Evolutionary conservation across 2,888 invertebrate species (phyloP).

Genomic region (Synergus laeviventris): DNA sequence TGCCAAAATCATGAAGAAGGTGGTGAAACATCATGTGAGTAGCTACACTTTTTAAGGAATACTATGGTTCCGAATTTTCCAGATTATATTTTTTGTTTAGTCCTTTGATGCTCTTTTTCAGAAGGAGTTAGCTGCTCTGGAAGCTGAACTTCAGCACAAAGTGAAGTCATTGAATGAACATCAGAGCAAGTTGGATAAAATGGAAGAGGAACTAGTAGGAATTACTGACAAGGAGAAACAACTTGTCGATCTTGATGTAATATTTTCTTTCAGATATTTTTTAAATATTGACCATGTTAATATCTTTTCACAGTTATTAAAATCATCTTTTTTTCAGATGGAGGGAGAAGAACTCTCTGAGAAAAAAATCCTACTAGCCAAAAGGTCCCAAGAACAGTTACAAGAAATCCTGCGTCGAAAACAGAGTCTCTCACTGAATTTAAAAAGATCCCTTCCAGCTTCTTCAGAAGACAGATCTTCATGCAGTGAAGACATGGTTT

Average conservation of each 20-base stretch:
- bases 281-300: neutral
- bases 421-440: slow-evolving; percentile 83
- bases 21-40: slow-evolving; percentile 86
- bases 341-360: slow-evolving; percentile 66
- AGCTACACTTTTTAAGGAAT: slow-evolving; percentile 21
- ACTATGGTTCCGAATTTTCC: neutral
- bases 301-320: neutral
- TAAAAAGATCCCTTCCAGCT: slow-evolving; percentile 79
- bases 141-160: slow-evolving; percentile 82
- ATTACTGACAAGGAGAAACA: slow-evolving; percentile 81
- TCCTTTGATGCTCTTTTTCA: slow-evolving; percentile 61
- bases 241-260: slow-evolving; percentile 67
- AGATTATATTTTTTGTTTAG: slow-evolving; percentile 20
- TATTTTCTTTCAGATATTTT: slow-evolving; percentile 39
- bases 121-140: slow-evolving; percentile 84
- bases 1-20: slow-evolving; percentile 81
- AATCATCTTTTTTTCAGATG: slow-evolving; percentile 57
- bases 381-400: slow-evolving; percentile 77
- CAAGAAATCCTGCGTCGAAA: slow-evolving; percentile 78
- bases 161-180: slow-evolving; percentile 81
- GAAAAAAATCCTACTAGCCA: slow-evolving; percentile 75
- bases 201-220: slow-evolving; percentile 83
- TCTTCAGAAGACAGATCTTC: slow-evolving; percentile 68
- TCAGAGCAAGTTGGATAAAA: slow-evolving; percentile 82
- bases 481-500: slow-evolving; percentile 62